A percentile compares a stretch with the other conserved stretches of the same genome.
These are phyloP conservation scores for human DNA, from an alignment of 2,113 vertebrate genomes.

Conservation along the genomic window GRCh38 chr9:11210001-11210500, in stretches of 20 bases:
- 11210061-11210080: background rate
- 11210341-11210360: background rate
- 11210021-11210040: background rate
- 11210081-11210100: background rate
- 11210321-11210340: background rate
- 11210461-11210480: background rate
- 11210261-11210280: background rate
- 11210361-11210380: background rate
- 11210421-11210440: background rate
- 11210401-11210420: background rate
- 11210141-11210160: background rate
- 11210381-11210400: background rate
- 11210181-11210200: background rate
- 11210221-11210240: background rate
- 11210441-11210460: fast-evolving
- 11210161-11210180: background rate
- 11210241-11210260: background rate
- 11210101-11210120: background rate
- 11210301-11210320: background rate
- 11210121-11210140: background rate
- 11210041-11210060: constrained; percentile 11
- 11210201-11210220: background rate
- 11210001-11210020: background rate
- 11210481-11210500: background rate
- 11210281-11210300: background rate